phyloP scores from a whole-genome alignment of 2,113 vertebrate genomes.

The Phasianus colchicus region DNA sequence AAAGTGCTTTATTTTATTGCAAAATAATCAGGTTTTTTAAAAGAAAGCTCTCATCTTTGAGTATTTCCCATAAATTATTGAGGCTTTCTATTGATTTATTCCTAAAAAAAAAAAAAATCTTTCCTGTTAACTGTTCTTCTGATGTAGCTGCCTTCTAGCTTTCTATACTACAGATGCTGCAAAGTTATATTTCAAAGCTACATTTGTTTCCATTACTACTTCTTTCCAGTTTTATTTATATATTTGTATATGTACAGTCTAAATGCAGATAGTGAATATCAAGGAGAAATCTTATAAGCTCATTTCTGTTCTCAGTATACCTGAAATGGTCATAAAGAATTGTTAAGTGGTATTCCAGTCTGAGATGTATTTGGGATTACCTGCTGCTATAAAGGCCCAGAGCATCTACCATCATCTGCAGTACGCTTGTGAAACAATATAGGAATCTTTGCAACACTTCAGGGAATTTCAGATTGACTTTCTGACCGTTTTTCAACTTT shows the following conservation, averaged over 20 bases:
- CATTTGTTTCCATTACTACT: constrained; percentile 42
- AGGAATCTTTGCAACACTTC: neutral
- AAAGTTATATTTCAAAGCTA: neutral
- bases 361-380: neutral
- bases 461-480: neutral
- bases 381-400: neutral
- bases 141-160: neutral
- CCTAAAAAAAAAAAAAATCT: neutral
- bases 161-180: neutral
- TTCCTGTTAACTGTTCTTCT: neutral
- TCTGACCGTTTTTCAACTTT: neutral
- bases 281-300: neutral
- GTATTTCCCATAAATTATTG: rapidly evolving
- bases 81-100: neutral
- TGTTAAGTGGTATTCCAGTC: neutral
- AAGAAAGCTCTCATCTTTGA: neutral
- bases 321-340: neutral
- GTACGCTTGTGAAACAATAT: neutral
- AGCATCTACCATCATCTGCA: neutral
- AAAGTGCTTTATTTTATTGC: neutral
- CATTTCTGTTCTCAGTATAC: neutral
- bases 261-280: neutral
- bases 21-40: neutral
- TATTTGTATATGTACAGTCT: neutral
- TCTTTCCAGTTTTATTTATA: neutral